A percentile compares a stretch with the other conserved stretches of the same genome.
Evolutionary conservation across 2,888 invertebrate species (phyloP).

Genomic region (Ectemnius lituratus): DNA sequence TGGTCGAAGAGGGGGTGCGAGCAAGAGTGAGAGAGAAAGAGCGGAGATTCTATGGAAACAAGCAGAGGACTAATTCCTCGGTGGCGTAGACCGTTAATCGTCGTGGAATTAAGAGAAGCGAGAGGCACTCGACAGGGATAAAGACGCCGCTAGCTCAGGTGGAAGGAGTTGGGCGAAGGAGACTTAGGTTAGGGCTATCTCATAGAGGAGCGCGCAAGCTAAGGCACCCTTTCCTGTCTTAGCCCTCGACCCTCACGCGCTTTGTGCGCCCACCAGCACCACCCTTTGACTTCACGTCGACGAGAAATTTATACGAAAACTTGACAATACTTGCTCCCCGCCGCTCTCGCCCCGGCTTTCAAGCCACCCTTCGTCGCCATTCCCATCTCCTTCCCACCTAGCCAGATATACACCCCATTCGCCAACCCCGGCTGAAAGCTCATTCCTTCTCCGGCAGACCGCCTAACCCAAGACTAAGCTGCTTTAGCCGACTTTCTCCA

Average conservation of each 20-base stretch:
- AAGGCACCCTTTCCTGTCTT: conserved; percentile 21
- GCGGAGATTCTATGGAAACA: conserved; percentile 43
- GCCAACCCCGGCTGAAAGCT: no score
- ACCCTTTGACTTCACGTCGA: conserved; percentile 66
- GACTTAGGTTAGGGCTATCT: neutral
- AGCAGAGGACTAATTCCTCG: conserved; percentile 57
- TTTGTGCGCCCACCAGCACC: conserved; percentile 49
- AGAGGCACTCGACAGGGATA: conserved; percentile 46
- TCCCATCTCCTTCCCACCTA: no score
- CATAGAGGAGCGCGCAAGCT: conserved; percentile 6
- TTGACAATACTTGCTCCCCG: conserved; percentile 61
- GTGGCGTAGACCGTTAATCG: conserved; percentile 56
- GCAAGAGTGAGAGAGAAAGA: conserved; percentile 16
- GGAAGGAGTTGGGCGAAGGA: conserved; percentile 1
- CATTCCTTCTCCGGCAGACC: no score
- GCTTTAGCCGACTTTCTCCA: conserved; percentile 6
- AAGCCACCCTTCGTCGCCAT: conserved; percentile 25
- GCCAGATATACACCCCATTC: no score
- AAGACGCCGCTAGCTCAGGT: conserved; percentile 31
- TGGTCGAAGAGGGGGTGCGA: neutral
- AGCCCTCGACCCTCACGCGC: conserved; percentile 17
- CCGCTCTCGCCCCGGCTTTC: conserved; percentile 46
- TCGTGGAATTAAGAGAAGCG: conserved; percentile 56
- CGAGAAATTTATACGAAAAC: conserved; percentile 72
- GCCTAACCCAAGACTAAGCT: neutral